Conservation (phyloP, 2,113 vertebrate genomes). For the Spizaetus ornatus region DNA sequence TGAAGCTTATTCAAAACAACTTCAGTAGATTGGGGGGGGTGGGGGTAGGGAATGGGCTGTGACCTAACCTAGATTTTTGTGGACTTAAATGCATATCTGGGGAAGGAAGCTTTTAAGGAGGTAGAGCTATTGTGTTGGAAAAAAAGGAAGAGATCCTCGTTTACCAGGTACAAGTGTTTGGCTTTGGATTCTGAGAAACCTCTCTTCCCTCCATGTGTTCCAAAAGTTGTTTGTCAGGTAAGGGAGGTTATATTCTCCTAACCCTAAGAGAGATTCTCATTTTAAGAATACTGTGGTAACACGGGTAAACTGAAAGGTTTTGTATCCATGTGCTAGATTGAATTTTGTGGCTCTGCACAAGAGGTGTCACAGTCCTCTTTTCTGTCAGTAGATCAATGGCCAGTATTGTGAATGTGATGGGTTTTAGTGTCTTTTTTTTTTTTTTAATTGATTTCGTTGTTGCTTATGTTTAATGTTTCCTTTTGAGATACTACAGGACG, state of each 20-base stretch:
- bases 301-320: not conserved
- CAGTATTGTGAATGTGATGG: not conserved
- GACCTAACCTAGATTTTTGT: constrained; percentile 12
- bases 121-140: not conserved
- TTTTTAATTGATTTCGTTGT: not conserved
- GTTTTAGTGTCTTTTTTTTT: not conserved
- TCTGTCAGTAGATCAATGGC: not conserved
- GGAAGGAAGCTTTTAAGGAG: not conserved
- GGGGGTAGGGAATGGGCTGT: not conserved
- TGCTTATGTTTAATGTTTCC: not conserved
- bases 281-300: not conserved
- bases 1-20: constrained; percentile 36
- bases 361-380: not conserved
- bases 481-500: not conserved
- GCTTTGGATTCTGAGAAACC: not conserved
- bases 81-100: not conserved
- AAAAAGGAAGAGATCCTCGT: not conserved
- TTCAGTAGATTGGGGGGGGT: not conserved
- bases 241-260: not conserved
- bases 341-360: not conserved
- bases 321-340: rapidly evolving
- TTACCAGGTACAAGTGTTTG: rapidly evolving
- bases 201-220: not conserved
- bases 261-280: not conserved
- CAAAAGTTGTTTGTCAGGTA: not conserved